These are phyloP conservation scores for Scolopax rusticola DNA, from an alignment of 2,797 vertebrate genomes.

Conservation along the genomic window DNA sequence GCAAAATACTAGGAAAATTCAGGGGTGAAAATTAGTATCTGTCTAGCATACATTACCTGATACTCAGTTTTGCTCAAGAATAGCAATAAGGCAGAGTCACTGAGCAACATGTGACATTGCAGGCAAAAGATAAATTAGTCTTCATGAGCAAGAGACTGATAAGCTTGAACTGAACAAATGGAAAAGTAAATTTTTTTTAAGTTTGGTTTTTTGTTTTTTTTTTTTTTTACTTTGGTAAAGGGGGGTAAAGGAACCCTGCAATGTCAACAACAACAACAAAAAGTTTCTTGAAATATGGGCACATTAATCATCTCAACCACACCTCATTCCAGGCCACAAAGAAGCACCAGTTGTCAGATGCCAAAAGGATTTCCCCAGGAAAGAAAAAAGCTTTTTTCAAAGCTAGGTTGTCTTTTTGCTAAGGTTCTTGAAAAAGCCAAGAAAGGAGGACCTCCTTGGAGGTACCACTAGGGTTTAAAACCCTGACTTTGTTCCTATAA, in stretches of 20 bases:
- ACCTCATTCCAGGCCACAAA: neutral
- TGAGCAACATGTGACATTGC: conserved; percentile 24
- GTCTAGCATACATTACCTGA: conserved; percentile 19
- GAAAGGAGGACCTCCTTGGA: neutral
- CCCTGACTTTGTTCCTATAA: neutral
- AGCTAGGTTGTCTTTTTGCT: neutral
- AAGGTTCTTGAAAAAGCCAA: neutral
- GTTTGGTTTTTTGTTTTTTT: neutral
- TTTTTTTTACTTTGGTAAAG: neutral
- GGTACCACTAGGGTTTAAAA: neutral
- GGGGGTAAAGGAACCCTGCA: neutral
- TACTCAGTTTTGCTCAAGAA: conserved; percentile 35
- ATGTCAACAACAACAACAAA: neutral
- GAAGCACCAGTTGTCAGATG: neutral
- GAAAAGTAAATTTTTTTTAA: neutral
- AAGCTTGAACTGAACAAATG: neutral
- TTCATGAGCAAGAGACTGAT: neutral
- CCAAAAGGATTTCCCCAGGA: neutral
- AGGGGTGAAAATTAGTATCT: conserved; percentile 27
- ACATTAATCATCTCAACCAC: neutral
- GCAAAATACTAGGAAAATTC: conserved; percentile 44
- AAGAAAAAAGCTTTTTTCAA: neutral
- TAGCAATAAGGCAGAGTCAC: conserved; percentile 29
- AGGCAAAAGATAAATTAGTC: conserved; percentile 48
- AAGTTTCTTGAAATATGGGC: neutral